phyloP scores from a whole-genome alignment of 2,113 vertebrate genomes.

The Lipotes vexillifer region DNA sequence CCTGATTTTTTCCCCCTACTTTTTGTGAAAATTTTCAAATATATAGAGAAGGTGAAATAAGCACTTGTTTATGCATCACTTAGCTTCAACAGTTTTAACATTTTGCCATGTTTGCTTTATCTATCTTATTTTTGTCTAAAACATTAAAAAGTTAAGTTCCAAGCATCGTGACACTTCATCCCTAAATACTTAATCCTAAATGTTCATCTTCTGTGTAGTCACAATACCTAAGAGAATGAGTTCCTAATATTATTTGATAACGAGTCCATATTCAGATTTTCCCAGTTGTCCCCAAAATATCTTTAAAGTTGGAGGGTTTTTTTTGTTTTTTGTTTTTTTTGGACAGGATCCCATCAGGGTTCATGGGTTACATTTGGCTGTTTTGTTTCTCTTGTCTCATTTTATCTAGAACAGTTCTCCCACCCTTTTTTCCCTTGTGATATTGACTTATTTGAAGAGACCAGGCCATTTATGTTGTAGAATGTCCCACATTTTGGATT shows the following conservation, averaged over 20 bases:
- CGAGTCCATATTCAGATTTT: background rate
- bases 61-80: background rate
- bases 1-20: background rate
- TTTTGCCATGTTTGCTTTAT: background rate
- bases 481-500: background rate
- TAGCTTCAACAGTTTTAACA: background rate
- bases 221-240: background rate
- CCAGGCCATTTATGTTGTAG: background rate
- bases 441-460: background rate
- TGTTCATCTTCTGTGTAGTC: background rate
- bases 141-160: conserved; percentile 7
- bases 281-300: background rate
- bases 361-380: background rate
- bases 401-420: background rate
- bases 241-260: background rate
- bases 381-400: background rate
- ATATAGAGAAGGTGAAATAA: background rate
- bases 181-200: background rate
- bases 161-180: background rate
- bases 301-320: background rate
- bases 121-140: background rate
- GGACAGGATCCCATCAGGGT: background rate
- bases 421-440: too few species aligned
- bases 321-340: background rate
- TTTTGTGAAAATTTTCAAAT: background rate